phyloP scores from a whole-genome alignment of 2,113 vertebrate genomes.

The western clawed frog (Xenopus tropicalis) region DNA sequence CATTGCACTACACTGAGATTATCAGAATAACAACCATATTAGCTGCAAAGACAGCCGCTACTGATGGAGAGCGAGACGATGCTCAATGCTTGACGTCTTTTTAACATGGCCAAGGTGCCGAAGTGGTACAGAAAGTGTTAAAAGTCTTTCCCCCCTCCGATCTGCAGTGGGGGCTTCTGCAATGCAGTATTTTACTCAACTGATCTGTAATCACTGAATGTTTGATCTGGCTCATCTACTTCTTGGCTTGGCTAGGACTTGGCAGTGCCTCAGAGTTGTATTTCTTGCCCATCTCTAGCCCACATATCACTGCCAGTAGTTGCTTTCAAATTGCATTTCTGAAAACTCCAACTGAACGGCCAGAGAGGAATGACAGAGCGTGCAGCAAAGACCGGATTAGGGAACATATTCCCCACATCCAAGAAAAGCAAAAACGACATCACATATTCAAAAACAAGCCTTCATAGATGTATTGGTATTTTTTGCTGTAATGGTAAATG shows the following conservation, averaged over 20 bases:
- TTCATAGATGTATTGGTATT: not conserved
- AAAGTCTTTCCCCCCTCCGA: not conserved
- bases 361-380: conserved; percentile 22
- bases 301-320: conserved; percentile 40
- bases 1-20: no score
- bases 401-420: conserved; percentile 21
- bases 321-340: conserved; percentile 44
- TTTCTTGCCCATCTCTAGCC: conserved; percentile 41
- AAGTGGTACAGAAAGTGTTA: not conserved
- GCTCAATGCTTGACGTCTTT: no score
- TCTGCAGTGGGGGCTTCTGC: conserved; percentile 30
- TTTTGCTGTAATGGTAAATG: no score
- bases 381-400: conserved; percentile 13
- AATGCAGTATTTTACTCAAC: conserved; percentile 36
- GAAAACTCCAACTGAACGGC: conserved; percentile 22
- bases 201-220: conserved; percentile 43
- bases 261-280: conserved; percentile 39
- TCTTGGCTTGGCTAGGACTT: conserved; percentile 41
- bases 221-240: conserved; percentile 45
- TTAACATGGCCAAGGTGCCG: no score
- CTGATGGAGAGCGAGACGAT: no score
- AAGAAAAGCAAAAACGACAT: not conserved
- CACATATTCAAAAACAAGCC: not conserved
- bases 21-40: no score
- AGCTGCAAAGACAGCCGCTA: no score